Base-by-base conservation (phyloP, 2,797 vertebrate genomes). In the Gymnoscopelus braueri region DNA sequence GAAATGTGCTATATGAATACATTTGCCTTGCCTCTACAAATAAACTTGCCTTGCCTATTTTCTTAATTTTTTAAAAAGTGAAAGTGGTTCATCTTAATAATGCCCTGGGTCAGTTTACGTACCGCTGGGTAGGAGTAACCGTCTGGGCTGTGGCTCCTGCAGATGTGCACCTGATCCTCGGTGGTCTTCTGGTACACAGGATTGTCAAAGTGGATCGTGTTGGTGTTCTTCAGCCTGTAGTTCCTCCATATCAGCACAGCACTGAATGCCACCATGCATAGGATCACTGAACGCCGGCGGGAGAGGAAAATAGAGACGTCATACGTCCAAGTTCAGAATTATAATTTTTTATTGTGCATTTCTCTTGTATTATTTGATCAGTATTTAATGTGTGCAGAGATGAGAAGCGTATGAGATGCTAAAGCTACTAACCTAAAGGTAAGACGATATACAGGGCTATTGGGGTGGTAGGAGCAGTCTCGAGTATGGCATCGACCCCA, bases 101-200 rank as follows among this genome's bases (percentile, higher is more conserved):
- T 35, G 32, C 35, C 35, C 35, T 39, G 35, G 35, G 35, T 39
- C 19, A 19, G 19, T 19, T 19, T 19, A 19, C 92, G 92, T 74
- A 96, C 95, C 65, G 94, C 93, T 57, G 96, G 96, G 74, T 97
- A 97, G 4, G 90, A 88, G 85, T 96, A 97, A 63, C 96, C 96
- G 0, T 96, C 96, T 19, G 90, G 91, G 72, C 88, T 93, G 77
- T 93, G 84, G 87, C 86, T 94, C 78, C 90, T 92, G 85, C 94
- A 95, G 67, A 97, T 95, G 84, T 95, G 95, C 49, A 97, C 90
- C 68, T 96, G 94, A 8, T 98, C 96, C 67, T 95, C 94, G 0
- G 96, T 97, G 73, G 96, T 97, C 81, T 98, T 98, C 90, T 97
- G 96, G 86, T 97, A 98, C 39, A 98, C 96, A 0, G 96, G 96